Percentiles rank a stretch among this genome's conserved stretches.
These are phyloP conservation scores for Apantesis nais DNA, from an alignment of 2,888 invertebrate genomes.

Conservation along the genomic window DNA sequence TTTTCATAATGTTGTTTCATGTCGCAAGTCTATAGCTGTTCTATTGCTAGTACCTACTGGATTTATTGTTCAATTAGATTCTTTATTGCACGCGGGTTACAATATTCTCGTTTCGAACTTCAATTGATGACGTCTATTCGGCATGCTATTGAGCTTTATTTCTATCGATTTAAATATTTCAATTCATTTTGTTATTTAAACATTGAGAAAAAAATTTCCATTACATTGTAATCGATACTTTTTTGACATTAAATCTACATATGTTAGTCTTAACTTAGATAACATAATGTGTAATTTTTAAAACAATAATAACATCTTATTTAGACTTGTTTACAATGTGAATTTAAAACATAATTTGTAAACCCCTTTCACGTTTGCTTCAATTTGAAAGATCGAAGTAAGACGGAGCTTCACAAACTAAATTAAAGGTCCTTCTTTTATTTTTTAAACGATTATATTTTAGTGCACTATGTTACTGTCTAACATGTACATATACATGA, in stretches of 20 bases:
- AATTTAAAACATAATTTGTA: conserved; percentile 38
- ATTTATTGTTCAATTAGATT: conserved; percentile 43
- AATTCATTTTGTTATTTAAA: background rate
- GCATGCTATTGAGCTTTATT: conserved; percentile 24
- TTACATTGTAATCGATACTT: no score
- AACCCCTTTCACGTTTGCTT: conserved; percentile 57
- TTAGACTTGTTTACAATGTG: conserved; percentile 42
- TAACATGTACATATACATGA: background rate
- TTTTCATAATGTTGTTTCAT: conserved; percentile 45
- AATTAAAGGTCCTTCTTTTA: conserved; percentile 56
- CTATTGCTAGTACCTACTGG: conserved; percentile 33
- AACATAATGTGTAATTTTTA: background rate
- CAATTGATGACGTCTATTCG: conserved; percentile 42
- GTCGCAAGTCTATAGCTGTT: conserved; percentile 36
- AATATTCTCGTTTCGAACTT: conserved; percentile 40
- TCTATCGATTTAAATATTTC: conserved; percentile 1
- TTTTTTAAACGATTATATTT: conserved; percentile 36
- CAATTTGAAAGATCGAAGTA: conserved; percentile 58
- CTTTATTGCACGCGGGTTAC: conserved; percentile 43
- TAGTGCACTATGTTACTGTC: background rate
- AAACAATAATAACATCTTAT: conserved; percentile 19
- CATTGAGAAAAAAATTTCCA: background rate
- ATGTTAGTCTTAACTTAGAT: no score
- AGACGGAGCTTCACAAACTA: conserved; percentile 60
- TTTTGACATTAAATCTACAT: no score